Base-by-base conservation (phyloP, 2,888 invertebrate genomes). In the Hyppa rectilinea region DNA sequence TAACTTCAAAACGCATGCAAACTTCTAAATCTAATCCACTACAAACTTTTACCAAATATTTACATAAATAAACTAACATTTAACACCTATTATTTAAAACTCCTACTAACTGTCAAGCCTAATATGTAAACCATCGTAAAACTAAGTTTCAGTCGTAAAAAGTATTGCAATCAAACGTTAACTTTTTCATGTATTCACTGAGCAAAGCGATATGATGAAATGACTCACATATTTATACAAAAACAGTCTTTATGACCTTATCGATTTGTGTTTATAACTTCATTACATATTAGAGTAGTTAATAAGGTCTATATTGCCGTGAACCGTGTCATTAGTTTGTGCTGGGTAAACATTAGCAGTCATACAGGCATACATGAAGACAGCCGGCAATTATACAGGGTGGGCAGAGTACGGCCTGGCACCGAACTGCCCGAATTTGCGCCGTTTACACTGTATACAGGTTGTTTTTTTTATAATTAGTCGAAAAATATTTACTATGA, bases 371-470 rank as follows among this genome's bases (percentile, higher is more conserved):
- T 90, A 94, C 92, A 91, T 91, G 92, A 82, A 90, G 91, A 90
- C 90, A 89, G 87, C 89, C 85, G 87, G 93, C 92, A 95, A 95
- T 95, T 95, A 95, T 92, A 93, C 91, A 90, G 91, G 89, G 87
- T 89, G 91, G 85, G 83, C 85, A 88, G 87, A 90, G 92, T 88
- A 89, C 93, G 86, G 93, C 91, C 94, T 94, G 95, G 95, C 88
- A 95, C 95, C 89, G 89, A 85, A 74, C 84, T 85, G 87, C 91
- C 95, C 95, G 93, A 95, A 95, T 94, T 95, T 92, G 89, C 93
- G 90, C 91, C 90, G 84, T 86, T 87, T 88, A 87, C 82, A 71
- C 74, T 67, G 49, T 40, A 68, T 88, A 92, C 91, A 91, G 91
- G 85, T 0, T 90, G 92, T 73, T 88, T 56, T 38, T 50, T 29